A percentile compares a stretch with the other conserved stretches of the same genome.
Conservation (phyloP, 2,888 invertebrate genomes). For the Eubasilissa splendida region DNA sequence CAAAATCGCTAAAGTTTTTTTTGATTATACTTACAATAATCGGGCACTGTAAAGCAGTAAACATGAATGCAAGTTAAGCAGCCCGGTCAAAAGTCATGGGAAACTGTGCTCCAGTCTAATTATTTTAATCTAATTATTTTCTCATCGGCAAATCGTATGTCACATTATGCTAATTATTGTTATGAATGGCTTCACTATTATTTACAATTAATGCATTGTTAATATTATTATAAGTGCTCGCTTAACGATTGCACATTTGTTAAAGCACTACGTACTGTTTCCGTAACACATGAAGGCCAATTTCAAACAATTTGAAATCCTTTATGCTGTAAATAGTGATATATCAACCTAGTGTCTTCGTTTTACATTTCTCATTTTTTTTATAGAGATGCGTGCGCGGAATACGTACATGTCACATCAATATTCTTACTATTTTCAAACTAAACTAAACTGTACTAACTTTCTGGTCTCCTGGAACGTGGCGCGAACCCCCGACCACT, state of each 20-base stretch:
- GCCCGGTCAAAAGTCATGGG: slow-evolving; percentile 19
- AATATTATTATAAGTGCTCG: neutral
- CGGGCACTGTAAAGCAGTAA: neutral
- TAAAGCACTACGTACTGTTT: neutral
- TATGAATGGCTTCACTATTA: neutral
- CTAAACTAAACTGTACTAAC: too few relatives aligned
- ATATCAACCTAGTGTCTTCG: too few relatives aligned
- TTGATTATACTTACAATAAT: neutral
- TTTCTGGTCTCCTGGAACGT: too few relatives aligned
- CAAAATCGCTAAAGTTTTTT: neutral
- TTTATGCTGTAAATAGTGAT: neutral
- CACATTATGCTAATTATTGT: neutral
- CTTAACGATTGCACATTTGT: neutral
- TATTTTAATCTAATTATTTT: neutral
- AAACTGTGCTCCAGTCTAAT: neutral
- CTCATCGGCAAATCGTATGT: neutral
- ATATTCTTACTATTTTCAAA: too few relatives aligned
- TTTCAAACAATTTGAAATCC: neutral
- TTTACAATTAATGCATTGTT: neutral
- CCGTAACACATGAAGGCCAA: neutral
- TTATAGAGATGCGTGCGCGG: too few relatives aligned
- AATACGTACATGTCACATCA: too few relatives aligned
- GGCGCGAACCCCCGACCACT: too few relatives aligned
- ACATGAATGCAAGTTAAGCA: slow-evolving; percentile 5
- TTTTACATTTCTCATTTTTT: too few relatives aligned